Evolutionary conservation across 2,888 invertebrate species (phyloP), one percentile per base, ranked within the genome.

Genomic region (Drosophila maculinotata): DNA sequence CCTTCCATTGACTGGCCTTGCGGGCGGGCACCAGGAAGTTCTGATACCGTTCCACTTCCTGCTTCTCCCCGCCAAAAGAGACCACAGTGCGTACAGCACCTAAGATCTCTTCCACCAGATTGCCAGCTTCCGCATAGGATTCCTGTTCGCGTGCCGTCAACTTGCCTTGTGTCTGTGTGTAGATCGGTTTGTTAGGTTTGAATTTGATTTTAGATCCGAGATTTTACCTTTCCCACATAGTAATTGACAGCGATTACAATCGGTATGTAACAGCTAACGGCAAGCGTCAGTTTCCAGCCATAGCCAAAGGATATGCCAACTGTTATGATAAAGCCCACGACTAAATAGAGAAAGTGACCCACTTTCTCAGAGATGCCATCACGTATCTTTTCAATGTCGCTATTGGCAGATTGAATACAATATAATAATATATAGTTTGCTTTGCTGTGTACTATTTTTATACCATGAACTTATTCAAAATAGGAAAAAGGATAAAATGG

Each of bases 351-450:
- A 80, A 96, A 94, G 89, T 96, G 94, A 0, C 95, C 94, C 10
- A 97, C 93, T 91, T 97, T 97, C 90, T 97, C 97, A 0, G 96
- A 96, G 20, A 97, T 96, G 3, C 97, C 97, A 84, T 96, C 96
- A 56, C 96, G 95, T 82, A 96, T 94, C 89, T 95, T 95, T 82
- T 95, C 95, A 66, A 96, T 92, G 87, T 96, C 96, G 87, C 96
- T 95, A 91, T 79, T 56, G n/a, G 3, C 8, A 31, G 5, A 28
- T 2, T 14, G 0, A 2, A 23, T 4, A n/a, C 0, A 15, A 10
- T n/a, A 2, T 10, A 17, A 10, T 36, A 15, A 35, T 8, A 15
- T 3, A 15, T 9, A 4, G 15, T 35, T 14, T 9, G n/a, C n/a
- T n/a, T n/a, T n/a, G n/a, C n/a, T n/a, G n/a, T n/a, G n/a, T n/a